Evolutionary conservation across 2,797 vertebrate genomes (phyloP).

Genomic region (Pterois miles): DNA sequence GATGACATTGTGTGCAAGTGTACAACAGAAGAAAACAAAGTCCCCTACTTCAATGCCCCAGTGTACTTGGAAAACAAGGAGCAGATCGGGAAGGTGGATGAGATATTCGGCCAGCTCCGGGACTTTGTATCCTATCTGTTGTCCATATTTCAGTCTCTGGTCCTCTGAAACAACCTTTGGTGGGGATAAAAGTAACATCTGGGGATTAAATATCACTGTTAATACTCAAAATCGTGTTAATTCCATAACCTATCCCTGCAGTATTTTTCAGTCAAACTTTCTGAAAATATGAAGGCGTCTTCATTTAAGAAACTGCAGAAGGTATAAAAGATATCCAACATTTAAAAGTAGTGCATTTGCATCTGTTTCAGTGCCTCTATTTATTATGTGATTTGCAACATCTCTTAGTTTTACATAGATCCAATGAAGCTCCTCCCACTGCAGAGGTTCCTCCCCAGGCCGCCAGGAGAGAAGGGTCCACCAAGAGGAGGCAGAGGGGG

Average conservation of each 20-base stretch:
- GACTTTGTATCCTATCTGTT: slow-evolving; percentile 96
- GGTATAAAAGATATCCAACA: slow-evolving; percentile 74
- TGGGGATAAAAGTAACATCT: not conserved
- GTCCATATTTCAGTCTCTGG: not conserved
- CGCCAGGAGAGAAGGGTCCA: slow-evolving; percentile 93
- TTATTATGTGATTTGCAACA: not conserved
- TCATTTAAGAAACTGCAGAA: slow-evolving; percentile 99
- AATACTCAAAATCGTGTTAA: not conserved
- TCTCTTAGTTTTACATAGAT: slow-evolving; percentile 93
- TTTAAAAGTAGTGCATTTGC: not conserved
- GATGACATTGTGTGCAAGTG: slow-evolving; percentile 97
- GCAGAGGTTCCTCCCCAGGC: slow-evolving; percentile 95
- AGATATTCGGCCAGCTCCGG: slow-evolving; percentile 96
- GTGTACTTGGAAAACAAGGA: slow-evolving; percentile 99
- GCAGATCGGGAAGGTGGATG: slow-evolving; percentile 98
- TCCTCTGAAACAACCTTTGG: not conserved
- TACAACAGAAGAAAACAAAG: slow-evolving; percentile 94
- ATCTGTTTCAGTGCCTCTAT: accelerated
- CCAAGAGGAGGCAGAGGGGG: slow-evolving; percentile 90
- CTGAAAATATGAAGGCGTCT: slow-evolving; percentile 97
- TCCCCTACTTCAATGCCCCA: slow-evolving; percentile 98
- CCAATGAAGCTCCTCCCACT: slow-evolving; percentile 95
- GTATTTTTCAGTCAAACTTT: slow-evolving; percentile 99
- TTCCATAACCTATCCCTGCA: slow-evolving; percentile 72
- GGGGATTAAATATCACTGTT: not conserved